Percentiles rank a stretch among this genome's conserved stretches.
Conservation (phyloP, 2,797 vertebrate species). For the Mus minutoides region DNA sequence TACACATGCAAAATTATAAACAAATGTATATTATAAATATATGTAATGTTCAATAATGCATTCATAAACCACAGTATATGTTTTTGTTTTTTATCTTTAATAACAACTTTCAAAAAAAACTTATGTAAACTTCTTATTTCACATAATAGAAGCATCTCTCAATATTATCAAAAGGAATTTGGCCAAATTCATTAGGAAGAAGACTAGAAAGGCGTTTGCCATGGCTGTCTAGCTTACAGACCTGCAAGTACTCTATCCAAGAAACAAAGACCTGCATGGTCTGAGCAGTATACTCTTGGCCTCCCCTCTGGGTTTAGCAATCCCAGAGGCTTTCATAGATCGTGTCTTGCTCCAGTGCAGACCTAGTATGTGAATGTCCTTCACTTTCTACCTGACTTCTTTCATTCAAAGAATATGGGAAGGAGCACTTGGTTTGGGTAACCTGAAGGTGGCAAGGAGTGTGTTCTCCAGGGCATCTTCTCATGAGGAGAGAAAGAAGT, state of each 20-base stretch:
- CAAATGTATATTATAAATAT: background rate
- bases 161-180: background rate
- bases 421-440: background rate
- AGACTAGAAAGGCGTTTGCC: background rate
- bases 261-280: background rate
- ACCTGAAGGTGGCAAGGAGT: background rate
- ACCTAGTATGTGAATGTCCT: background rate
- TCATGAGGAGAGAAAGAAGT: background rate
- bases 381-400: background rate
- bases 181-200: background rate
- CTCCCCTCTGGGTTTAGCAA: background rate
- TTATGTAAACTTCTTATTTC: background rate
- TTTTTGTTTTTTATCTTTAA: conserved; percentile 5
- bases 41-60: background rate
- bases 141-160: background rate
- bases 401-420: background rate
- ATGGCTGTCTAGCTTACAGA: background rate
- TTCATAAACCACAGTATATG: background rate
- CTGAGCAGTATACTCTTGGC: background rate
- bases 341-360: background rate
- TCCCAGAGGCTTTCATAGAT: background rate
- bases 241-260: background rate
- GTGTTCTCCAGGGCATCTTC: background rate
- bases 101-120: background rate
- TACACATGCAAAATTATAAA: background rate